Conservation (phyloP, 1,140 invertebrate species). For the Dreissena rostriformis region DNA sequence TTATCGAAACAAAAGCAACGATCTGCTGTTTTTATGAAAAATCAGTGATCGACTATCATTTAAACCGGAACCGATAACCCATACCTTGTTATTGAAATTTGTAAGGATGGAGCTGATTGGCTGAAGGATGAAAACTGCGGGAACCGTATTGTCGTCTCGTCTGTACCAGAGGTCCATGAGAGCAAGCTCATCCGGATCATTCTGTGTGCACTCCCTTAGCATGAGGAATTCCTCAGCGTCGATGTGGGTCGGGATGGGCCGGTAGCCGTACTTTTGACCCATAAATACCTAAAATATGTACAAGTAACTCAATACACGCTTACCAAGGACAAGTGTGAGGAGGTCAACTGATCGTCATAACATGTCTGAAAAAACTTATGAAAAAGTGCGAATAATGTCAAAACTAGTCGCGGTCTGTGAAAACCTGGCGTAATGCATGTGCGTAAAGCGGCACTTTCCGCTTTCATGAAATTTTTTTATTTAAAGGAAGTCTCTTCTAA, state of each 20-base stretch:
- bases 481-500: too few relatives aligned
- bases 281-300: constrained; percentile 89
- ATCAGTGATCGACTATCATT: not conserved
- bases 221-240: constrained; percentile 93
- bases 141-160: constrained; percentile 96
- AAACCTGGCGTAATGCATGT: too few relatives aligned
- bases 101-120: constrained; percentile 98
- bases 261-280: constrained; percentile 98
- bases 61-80: not conserved
- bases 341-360: too few relatives aligned
- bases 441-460: too few relatives aligned
- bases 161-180: constrained; percentile 97
- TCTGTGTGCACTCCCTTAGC: constrained; percentile 90
- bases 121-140: constrained; percentile 94
- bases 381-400: too few relatives aligned
- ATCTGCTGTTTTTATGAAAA: not conserved
- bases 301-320: too few relatives aligned
- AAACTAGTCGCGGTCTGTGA: too few relatives aligned
- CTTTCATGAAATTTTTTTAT: too few relatives aligned
- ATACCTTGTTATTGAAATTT: constrained; percentile 99
- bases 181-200: constrained; percentile 88
- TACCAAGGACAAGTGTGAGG: too few relatives aligned
- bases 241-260: constrained; percentile 97
- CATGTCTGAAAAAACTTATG: too few relatives aligned
- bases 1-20: too few relatives aligned